These are phyloP conservation scores for Malacoraja senta DNA, from an alignment of 2,797 vertebrate genomes.

Conservation along the genomic window DNA sequence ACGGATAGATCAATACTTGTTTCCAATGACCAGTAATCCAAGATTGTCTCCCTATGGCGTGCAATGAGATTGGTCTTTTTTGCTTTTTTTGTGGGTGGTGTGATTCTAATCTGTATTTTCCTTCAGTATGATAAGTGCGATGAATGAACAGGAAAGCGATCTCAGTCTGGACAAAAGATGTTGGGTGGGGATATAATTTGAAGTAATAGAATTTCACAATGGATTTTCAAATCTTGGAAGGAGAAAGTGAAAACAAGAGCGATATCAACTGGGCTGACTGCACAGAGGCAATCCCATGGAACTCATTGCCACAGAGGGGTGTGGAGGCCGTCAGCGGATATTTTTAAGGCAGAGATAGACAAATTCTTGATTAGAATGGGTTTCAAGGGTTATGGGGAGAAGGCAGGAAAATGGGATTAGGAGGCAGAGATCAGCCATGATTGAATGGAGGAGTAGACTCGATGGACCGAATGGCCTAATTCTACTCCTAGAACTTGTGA, in stretches of 20 bases:
- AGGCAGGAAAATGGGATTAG: too few relatives aligned
- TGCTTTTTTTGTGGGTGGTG: not conserved
- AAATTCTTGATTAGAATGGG: too few relatives aligned
- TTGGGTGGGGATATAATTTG: not conserved
- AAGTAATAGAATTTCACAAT: not conserved
- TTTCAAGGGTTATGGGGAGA: too few relatives aligned
- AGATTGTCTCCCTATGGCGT: not conserved
- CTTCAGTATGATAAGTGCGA: not conserved
- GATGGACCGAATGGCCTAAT: too few relatives aligned
- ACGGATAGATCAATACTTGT: not conserved
- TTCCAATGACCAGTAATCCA: not conserved
- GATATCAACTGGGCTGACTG: not conserved
- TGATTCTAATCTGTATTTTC: not conserved
- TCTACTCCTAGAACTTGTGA: too few relatives aligned
- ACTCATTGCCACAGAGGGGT: too few relatives aligned
- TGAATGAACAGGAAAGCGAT: not conserved
- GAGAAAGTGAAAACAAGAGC: not conserved
- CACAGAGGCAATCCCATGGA: not conserved
- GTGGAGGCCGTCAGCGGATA: too few relatives aligned
- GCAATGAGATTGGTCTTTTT: not conserved
- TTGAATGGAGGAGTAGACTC: too few relatives aligned
- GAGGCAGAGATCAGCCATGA: too few relatives aligned
- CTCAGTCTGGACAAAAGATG: not conserved
- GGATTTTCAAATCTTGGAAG: not conserved
- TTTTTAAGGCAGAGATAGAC: too few relatives aligned